Evolutionary conservation across 1,140 invertebrate genomes (phyloP).

Genomic region (Dinoponera quadriceps): DNA sequence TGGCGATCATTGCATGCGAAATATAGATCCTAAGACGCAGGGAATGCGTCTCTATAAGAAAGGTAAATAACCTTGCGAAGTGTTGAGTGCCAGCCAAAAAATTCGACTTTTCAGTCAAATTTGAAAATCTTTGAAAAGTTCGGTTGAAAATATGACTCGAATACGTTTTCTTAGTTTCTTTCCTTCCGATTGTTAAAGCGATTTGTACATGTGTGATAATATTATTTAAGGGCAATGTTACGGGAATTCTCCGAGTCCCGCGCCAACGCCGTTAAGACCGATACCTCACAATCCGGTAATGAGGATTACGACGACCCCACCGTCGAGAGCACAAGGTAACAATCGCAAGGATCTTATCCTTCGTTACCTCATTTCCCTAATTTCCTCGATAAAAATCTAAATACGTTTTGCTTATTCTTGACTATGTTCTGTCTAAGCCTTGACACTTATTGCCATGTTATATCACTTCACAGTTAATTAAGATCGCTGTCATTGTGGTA

Average conservation of each 20-base stretch:
- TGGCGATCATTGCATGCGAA: conserved; percentile 89
- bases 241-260: conserved; percentile 84
- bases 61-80: conserved; percentile 77
- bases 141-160: too few relatives aligned
- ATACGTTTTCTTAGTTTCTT: neutral
- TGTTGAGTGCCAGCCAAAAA: neutral
- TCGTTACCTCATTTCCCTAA: neutral
- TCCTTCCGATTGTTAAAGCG: neutral
- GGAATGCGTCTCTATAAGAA: conserved; percentile 89
- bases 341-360: neutral
- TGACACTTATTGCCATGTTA: too few relatives aligned
- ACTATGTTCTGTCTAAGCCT: too few relatives aligned
- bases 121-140: too few relatives aligned
- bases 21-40: conserved; percentile 87
- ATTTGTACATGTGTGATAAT: neutral
- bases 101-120: too few relatives aligned
- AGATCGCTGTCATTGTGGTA: neutral
- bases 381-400: neutral
- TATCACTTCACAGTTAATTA: neutral
- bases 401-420: neutral
- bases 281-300: conserved; percentile 78
- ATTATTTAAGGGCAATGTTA: conserved; percentile 82
- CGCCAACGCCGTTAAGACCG: conserved; percentile 80
- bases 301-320: conserved; percentile 75
- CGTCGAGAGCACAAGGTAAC: conserved; percentile 68